Evolutionary conservation across 2,797 vertebrate genomes (phyloP), one percentile per base, ranked within the genome.

Genomic region (Pithecia hirsuta): DNA sequence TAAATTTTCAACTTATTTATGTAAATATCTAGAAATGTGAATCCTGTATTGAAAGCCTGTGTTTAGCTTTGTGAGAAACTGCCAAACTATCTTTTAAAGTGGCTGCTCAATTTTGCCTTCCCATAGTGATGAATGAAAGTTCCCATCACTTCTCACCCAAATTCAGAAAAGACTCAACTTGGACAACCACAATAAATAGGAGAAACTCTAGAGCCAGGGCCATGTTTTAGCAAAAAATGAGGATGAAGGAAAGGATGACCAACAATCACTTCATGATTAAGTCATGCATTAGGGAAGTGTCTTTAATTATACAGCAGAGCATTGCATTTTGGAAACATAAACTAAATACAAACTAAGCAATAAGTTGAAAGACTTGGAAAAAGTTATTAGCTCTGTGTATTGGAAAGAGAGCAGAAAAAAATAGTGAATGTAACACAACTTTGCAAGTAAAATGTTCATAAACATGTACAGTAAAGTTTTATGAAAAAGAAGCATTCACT

Each of bases 401-500:
- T 95, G 41, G n/a, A 92, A 33, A 7, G 64, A 41, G 20, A 93
- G 19, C 0, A 81, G 20, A 33, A 26, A 46, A 81, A 87, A 91
- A 36, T 33, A 14, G 4, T 86, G 17, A 92, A 82, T 93, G 92
- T 26, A 88, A 52, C n/a, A 59, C 1, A 92, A 78, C 78, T 96
- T 95, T 95, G 41, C 19, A 79, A 59, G 36, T 64, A 52, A 41
- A 87, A 93, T 93, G 89, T 96, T 44, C 28, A 50, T 93, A 84
- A 93, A 61, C 7, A 44, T 5, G 28, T 33, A 64, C 0, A 83
- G 24, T 36, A 36, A 61, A 70, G 4, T 79, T 91, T 90, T 41
- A 64, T 75, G 50, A 70, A 79, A 74, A 95, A 78, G 24, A 67
- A 76, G 3, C 4, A 61, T 88, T 84, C 61, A 92, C 9, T 95